Evolutionary conservation across 2,113 vertebrate genomes (phyloP).

Genomic region (Eleginops maclovinus): DNA sequence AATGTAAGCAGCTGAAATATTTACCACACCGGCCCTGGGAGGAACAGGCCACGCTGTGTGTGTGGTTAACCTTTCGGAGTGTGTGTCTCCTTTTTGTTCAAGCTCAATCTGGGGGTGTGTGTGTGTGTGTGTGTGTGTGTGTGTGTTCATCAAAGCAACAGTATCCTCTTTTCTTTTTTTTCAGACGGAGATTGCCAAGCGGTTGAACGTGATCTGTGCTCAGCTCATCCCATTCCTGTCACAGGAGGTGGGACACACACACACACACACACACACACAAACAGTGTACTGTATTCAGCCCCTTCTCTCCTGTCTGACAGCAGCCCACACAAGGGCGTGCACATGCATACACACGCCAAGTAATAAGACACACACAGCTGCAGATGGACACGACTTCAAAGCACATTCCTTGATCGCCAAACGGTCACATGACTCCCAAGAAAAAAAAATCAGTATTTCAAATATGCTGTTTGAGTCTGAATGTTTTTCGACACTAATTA

Average conservation of each 20-base stretch:
- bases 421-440: slow-evolving; percentile 11
- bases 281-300: slow-evolving; percentile 28
- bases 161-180: slow-evolving; percentile 54
- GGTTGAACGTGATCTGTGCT: slow-evolving; percentile 94
- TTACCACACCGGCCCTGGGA: slow-evolving; percentile 80
- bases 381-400: slow-evolving; percentile 50
- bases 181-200: slow-evolving; percentile 94
- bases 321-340: slow-evolving; percentile 42
- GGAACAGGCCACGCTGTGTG: slow-evolving; percentile 55
- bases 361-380: slow-evolving; percentile 14
- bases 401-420: slow-evolving; percentile 21
- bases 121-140: slow-evolving; percentile 26
- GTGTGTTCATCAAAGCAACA: slow-evolving; percentile 69
- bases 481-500: slow-evolving; percentile 32
- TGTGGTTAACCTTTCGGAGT: slow-evolving; percentile 39
- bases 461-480: slow-evolving; percentile 18
- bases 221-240: slow-evolving; percentile 96
- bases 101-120: slow-evolving; percentile 32
- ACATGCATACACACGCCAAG: slow-evolving; percentile 27
- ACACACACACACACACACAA: slow-evolving; percentile 17
- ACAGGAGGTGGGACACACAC: slow-evolving; percentile 87
- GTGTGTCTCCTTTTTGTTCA: slow-evolving; percentile 45
- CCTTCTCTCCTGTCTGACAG: slow-evolving; percentile 39
- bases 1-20: slow-evolving; percentile 87
- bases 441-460: slow-evolving; percentile 7